Evolutionary conservation across 2,113 vertebrate species (phyloP).

Genomic region (Myocastor coypus): DNA sequence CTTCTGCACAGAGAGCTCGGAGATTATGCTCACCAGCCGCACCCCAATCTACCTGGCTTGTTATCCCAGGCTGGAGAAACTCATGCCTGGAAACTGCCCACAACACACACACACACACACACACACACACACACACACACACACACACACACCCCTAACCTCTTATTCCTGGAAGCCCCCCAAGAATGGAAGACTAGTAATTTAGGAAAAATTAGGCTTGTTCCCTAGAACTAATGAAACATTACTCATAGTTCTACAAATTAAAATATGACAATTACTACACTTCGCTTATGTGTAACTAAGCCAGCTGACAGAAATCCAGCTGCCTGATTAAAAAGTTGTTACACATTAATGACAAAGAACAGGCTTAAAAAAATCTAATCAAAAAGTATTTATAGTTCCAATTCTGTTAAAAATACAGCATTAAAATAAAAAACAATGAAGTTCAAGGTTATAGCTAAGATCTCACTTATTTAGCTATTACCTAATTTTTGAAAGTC

Average conservation of each 20-base stretch:
- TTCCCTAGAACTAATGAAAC: neutral
- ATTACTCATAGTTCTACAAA: neutral
- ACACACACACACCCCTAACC: rapidly evolving
- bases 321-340: neutral
- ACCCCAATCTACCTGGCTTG: neutral
- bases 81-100: neutral
- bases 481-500: neutral
- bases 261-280: neutral
- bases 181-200: neutral
- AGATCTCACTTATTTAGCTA: neutral
- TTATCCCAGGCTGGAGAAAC: neutral
- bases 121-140: rapidly evolving
- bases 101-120: rapidly evolving
- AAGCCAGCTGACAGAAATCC: neutral
- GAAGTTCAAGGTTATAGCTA: neutral
- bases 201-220: neutral
- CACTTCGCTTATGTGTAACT: neutral
- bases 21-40: rapidly evolving
- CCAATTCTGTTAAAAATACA: neutral
- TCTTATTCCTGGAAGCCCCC: neutral
- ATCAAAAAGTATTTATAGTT: neutral
- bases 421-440: neutral
- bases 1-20: neutral
- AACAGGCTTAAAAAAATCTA: neutral
- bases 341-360: neutral